Conservation (phyloP, 1,140 invertebrate genomes). For the Matsumurasca onukii region DNA sequence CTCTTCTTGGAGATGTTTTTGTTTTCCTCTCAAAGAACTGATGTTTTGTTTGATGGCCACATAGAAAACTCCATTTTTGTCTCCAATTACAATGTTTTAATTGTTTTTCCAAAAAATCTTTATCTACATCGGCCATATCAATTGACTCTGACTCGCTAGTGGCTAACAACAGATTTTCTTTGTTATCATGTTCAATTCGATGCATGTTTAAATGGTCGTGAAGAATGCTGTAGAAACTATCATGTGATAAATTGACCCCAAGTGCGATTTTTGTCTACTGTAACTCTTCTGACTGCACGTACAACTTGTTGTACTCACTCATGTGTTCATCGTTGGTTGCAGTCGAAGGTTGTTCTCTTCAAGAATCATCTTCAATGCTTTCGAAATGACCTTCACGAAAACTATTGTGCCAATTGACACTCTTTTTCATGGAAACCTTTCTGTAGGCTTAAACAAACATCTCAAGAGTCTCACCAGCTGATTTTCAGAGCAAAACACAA, state of each 20-base stretch:
- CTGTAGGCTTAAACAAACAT: background rate
- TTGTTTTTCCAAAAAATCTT: too few relatives aligned
- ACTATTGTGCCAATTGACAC: too few relatives aligned
- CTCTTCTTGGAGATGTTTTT: background rate
- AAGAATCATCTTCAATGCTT: background rate
- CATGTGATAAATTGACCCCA: background rate
- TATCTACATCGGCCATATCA: background rate
- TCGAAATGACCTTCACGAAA: background rate
- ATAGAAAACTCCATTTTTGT: background rate
- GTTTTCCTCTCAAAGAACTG: background rate
- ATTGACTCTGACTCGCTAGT: background rate
- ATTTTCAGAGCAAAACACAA: background rate
- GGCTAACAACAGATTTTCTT: background rate
- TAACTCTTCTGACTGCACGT: background rate
- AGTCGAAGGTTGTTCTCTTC: slow-evolving; percentile 15
- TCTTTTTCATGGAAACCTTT: background rate
- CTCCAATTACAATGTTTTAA: background rate
- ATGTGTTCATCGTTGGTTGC: background rate
- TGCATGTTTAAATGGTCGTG: background rate
- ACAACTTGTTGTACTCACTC: background rate
- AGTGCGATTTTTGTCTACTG: background rate
- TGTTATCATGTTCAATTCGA: background rate
- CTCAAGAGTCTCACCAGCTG: slow-evolving; percentile 7
- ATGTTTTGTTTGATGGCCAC: background rate
- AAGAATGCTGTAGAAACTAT: background rate